phyloP scores from a whole-genome alignment of 1,140 invertebrate species.

The Drepana arcuata region DNA sequence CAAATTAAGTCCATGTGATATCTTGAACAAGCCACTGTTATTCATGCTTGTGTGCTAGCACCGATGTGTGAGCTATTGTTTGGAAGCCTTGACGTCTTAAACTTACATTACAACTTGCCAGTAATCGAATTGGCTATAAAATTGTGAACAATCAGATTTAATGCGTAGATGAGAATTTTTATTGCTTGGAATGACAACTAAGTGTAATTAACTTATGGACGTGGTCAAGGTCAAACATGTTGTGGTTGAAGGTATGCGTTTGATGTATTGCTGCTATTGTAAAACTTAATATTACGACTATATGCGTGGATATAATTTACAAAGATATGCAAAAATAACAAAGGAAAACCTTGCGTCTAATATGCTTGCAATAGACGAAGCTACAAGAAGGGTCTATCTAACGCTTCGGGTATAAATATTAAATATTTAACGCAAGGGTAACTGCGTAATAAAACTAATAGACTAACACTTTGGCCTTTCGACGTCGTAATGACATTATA shows the following conservation, averaged over 20 bases:
- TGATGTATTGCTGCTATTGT: conserved; percentile 1
- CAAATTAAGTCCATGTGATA: conserved; percentile 52
- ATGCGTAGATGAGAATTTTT: conserved; percentile 38
- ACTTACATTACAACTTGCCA: conserved; percentile 51
- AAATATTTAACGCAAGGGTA: conserved; percentile 53
- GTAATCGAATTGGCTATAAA: conserved; percentile 49
- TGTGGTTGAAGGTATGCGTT: conserved; percentile 9
- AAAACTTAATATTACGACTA: no score
- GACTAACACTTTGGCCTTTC: conserved; percentile 47
- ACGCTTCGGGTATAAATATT: conserved; percentile 23
- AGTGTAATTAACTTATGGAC: conserved; percentile 41
- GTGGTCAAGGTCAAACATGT: conserved; percentile 35
- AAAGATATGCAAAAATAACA: no score
- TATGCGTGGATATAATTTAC: no score
- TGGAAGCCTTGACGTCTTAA: conserved; percentile 53
- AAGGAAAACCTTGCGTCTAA: background rate
- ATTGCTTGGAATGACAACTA: conserved; percentile 21
- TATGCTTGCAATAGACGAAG: background rate
- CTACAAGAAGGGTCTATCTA: conserved; percentile 23
- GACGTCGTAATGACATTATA: conserved; percentile 40
- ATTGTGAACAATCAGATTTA: conserved; percentile 42
- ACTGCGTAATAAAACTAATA: conserved; percentile 61
- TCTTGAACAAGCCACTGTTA: conserved; percentile 36
- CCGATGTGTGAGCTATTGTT: conserved; percentile 52
- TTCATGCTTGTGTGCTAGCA: conserved; percentile 25